A percentile compares a stretch with the other conserved stretches of the same genome.
phyloP scores from a whole-genome alignment of 2,888 invertebrate genomes.

The Diplolepis rosae region DNA sequence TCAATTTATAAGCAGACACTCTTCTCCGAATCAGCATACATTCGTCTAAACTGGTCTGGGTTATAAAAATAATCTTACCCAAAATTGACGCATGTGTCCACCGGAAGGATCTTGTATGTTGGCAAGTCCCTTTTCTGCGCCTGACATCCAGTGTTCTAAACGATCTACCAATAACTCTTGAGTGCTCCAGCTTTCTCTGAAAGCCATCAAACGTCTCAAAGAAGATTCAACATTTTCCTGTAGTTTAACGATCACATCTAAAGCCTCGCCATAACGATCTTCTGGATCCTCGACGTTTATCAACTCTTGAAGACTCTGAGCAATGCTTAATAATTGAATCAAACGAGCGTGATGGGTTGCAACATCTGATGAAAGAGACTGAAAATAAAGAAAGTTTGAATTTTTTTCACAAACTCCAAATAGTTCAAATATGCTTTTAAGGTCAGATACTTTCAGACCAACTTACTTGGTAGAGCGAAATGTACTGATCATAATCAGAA shows the following conservation, averaged over 20 bases:
- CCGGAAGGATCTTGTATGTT: conserved; percentile 80
- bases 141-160: conserved; percentile 85
- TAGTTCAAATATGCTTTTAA: conserved; percentile 1
- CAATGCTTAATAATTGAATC: conserved; percentile 82
- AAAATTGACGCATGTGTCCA: conserved; percentile 87
- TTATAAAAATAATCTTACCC: conserved; percentile 76
- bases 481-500: conserved; percentile 89
- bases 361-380: conserved; percentile 86
- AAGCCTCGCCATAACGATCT: conserved; percentile 82
- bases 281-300: conserved; percentile 85
- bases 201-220: conserved; percentile 82
- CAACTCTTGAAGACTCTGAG: conserved; percentile 83
- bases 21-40: no score
- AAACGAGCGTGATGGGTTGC: conserved; percentile 87
- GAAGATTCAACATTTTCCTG: conserved; percentile 86
- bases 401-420: no score
- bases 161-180: conserved; percentile 84
- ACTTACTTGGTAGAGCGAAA: conserved; percentile 82
- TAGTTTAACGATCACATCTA: conserved; percentile 83
- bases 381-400: conserved; percentile 17
- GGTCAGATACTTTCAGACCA: background rate
- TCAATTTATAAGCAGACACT: background rate
- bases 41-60: no score
- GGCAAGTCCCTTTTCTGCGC: conserved; percentile 82
- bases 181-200: conserved; percentile 85